These are phyloP conservation scores for Stramonita haemastoma DNA, from an alignment of 2,888 invertebrate species.

Conservation along the genomic window DNA sequence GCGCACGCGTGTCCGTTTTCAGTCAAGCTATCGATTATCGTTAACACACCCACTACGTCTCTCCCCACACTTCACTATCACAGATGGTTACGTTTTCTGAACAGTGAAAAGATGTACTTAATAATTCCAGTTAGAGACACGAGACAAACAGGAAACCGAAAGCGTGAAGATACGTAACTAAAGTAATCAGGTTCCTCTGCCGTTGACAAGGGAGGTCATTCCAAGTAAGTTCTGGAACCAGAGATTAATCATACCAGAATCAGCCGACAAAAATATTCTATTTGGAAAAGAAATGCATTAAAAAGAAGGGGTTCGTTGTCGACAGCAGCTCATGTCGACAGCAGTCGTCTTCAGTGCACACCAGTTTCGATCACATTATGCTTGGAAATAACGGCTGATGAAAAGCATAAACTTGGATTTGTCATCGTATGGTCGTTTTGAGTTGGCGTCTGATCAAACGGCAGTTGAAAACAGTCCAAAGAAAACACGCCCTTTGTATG, in stretches of 20 bases:
- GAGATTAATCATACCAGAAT: slow-evolving; percentile 21
- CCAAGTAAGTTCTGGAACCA: background rate
- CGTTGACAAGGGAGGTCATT: slow-evolving; percentile 15
- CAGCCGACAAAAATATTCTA: slow-evolving; percentile 1
- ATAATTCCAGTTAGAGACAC: background rate
- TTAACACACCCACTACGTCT: background rate
- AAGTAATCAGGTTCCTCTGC: background rate
- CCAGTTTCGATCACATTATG: background rate
- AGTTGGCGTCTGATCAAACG: background rate
- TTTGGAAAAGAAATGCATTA: background rate
- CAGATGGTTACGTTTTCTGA: background rate
- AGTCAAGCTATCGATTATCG: background rate
- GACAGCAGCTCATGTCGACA: background rate
- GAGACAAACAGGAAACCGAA: background rate
- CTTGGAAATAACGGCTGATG: background rate
- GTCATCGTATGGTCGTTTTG: no score
- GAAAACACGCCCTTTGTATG: background rate
- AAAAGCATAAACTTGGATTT: background rate
- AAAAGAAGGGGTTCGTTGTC: background rate
- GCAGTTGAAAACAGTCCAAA: background rate
- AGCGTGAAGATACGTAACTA: slow-evolving; percentile 19
- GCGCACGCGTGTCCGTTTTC: background rate
- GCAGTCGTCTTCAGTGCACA: background rate
- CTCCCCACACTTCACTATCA: no score
- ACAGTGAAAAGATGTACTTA: no score